Evolutionary conservation across 2,888 invertebrate species (phyloP), one percentile per base, ranked within the genome.

Genomic region (Chymomyza procnemis): DNA sequence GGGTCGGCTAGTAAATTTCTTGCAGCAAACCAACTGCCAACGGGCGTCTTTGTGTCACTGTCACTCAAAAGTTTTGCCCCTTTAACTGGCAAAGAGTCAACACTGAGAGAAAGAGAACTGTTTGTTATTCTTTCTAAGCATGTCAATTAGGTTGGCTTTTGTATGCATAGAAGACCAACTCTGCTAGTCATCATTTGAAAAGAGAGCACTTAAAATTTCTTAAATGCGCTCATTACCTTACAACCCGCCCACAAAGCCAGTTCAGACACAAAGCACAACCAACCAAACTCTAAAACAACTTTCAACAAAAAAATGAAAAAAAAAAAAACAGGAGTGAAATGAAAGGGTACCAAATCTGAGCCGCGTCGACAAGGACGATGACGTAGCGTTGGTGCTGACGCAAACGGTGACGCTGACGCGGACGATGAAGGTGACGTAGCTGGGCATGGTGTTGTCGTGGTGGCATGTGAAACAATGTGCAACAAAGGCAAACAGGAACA

Each of bases 61-160:
- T 54, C 54, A 54, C n/a, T 50, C 50, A 50, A 50, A 50, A 50
- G 50, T n/a, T 50, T n/a, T 50, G n/a, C 16, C 50, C 50, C 16
- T 9, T 41, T 41, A 12, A 41, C 34, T 41, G 34, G 12, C 12
- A 14, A 14, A 41, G 34, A 41, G 34, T 41, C 34, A 41, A 41
- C 34, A 41, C 34, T 41, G 12, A 12, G 12, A 2, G 34, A 41
- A n/a, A 12, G 12, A 2, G 34, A 41, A n/a, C n/a, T 67, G 64
- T 67, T 66, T 82, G 83, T 79, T 79, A 69, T 79, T 82, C 75
- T 83, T 83, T 73, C 68, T 16, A 61, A 80, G 83, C 76, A 83
- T 83, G 80, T 83, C 78, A 79, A 79, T 79, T 75, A 83, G 79
- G 78, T 75, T 78, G 73, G 67, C 61, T 78, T 67, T 55, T 57